Percentiles rank a stretch among this genome's conserved stretches.
These are phyloP conservation scores for Fukomys damarensis DNA, from an alignment of 2,113 vertebrate genomes.

Conservation along the genomic window DNA sequence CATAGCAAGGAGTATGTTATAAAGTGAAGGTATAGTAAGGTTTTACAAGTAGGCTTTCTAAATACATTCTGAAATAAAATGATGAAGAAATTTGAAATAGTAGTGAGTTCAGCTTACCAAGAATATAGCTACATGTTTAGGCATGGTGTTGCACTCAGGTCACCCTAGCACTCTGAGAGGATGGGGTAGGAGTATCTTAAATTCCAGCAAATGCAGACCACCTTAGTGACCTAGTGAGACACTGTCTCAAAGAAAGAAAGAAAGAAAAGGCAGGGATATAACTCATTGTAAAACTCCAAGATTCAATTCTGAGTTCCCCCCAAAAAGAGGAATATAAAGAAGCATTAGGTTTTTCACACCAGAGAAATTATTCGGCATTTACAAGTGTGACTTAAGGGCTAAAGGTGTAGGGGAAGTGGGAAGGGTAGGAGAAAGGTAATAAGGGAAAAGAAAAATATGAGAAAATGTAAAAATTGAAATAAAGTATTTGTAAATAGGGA, in stretches of 20 bases:
- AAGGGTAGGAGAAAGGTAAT: too few species aligned
- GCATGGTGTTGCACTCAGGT: neutral
- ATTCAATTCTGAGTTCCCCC: neutral
- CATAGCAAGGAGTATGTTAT: neutral
- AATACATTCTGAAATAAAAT: neutral
- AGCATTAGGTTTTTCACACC: too few species aligned
- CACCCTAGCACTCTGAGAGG: neutral
- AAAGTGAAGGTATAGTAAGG: neutral
- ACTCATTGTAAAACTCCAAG: neutral
- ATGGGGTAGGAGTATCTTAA: neutral
- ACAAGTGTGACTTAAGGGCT: too few species aligned
- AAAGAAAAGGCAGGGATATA: neutral
- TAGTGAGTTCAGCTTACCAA: neutral
- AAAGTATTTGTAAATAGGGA: too few species aligned
- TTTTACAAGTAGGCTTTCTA: neutral
- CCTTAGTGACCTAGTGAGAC: neutral
- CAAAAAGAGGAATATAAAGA: neutral
- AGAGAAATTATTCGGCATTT: too few species aligned
- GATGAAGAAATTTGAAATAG: neutral
- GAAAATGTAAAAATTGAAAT: too few species aligned
- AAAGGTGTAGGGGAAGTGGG: too few species aligned
- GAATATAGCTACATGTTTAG: neutral
- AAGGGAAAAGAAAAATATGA: too few species aligned
- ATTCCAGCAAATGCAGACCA: neutral
- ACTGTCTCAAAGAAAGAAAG: neutral